Base-by-base conservation (phyloP, 2,888 invertebrate genomes). In the Steinernema hermaphroditum region DNA sequence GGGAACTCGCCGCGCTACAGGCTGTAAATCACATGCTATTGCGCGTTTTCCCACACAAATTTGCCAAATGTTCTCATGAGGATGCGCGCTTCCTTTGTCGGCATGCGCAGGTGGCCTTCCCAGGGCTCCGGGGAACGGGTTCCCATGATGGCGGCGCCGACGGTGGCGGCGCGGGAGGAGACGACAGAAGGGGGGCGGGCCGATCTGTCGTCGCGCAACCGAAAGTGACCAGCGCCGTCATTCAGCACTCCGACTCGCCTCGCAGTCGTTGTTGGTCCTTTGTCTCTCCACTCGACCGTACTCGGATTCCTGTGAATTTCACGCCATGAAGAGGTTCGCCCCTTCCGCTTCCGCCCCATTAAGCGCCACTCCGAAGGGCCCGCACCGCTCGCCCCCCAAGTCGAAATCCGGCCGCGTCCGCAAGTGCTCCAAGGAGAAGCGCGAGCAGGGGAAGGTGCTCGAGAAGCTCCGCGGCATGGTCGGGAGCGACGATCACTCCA, bases 401-500 rank as follows among this genome's bases (percentile, higher is more conserved):
- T 49, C 49, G 12, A 54, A 54, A 16, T 54, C 49, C 46, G 43
- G 44, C 22, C 37, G 49, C 41, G 69, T 72, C 27, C 72, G 72
- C 27, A 72, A 72, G 27, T 9, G 14, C 6, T 72, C 72, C 43
- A 72, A 68, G 68, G 43, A 72, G 22, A 34, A 72, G 49, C 72
- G 72, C 6, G 72, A 72, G 37, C 69, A 72, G 14, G 69, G 34
- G 19, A 68, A 72, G 24, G 24, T 72, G 4, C 24, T 72, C 34
- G 72, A 72, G 43, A 72, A 68, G 19, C 29, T 72, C 14, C 69
- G 69, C 12, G 29, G 22, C 14, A 72, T 72, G 72, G 69, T 72
- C 41, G 72, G 72, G 6, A 19, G 41, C 41, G 72, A 72, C 32
- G 71, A 71, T 44, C 29, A 41, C 32, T 22, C 54, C 4, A 9